These are phyloP conservation scores for Rhingia campestris DNA, from an alignment of 2,888 invertebrate genomes.

Conservation along the genomic window DNA sequence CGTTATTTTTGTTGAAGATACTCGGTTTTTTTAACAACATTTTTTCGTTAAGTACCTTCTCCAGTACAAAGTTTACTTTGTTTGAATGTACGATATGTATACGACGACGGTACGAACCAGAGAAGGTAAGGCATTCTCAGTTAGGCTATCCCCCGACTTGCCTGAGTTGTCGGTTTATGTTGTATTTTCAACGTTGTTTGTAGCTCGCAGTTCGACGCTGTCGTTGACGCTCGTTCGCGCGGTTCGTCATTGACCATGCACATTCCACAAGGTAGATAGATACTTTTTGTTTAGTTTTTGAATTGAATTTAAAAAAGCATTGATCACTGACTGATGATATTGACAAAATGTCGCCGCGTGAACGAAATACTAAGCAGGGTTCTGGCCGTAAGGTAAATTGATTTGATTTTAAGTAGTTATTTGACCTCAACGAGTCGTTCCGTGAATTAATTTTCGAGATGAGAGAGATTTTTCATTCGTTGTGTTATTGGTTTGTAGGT, in stretches of 20 bases:
- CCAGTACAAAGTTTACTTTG: constrained; percentile 58
- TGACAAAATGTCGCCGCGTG: constrained; percentile 83
- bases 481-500: constrained; percentile 40
- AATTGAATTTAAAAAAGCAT: constrained; percentile 82
- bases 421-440: constrained; percentile 72
- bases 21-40: constrained; percentile 46
- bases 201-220: constrained; percentile 24
- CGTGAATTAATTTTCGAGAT: constrained; percentile 71
- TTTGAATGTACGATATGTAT: constrained; percentile 32
- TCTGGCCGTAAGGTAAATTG: constrained; percentile 69
- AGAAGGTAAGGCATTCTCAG: constrained; percentile 53
- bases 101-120: constrained; percentile 12
- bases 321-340: constrained; percentile 81
- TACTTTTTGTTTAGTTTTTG: constrained; percentile 45
- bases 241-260: constrained; percentile 73
- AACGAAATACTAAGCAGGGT: constrained; percentile 77
- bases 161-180: constrained; percentile 74
- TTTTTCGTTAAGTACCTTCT: constrained; percentile 65
- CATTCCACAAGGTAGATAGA: constrained; percentile 76
- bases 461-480: constrained; percentile 36
- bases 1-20: constrained; percentile 13
- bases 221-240: constrained; percentile 40
- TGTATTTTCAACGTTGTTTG: constrained; percentile 25
- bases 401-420: constrained; percentile 75
- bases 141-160: constrained; percentile 74